Base-by-base conservation (phyloP, 2,113 vertebrate genomes). In the Micronycteris hirsuta region DNA sequence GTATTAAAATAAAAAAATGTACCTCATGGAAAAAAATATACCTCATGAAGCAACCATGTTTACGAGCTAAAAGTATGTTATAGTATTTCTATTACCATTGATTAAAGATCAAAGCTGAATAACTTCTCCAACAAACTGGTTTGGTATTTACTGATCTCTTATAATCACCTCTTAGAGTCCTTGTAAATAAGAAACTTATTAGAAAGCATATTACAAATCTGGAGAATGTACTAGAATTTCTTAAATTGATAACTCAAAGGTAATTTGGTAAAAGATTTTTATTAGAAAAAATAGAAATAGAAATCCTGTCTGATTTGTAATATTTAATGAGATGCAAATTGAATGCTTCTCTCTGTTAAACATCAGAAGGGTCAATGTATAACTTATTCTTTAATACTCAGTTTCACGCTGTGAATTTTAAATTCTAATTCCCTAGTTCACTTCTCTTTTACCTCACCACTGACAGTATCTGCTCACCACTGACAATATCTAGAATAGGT, bases 281-380 rank as follows among this genome's bases (percentile, higher is more conserved):
- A 73, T 87, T 73, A 68, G 33, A 76, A 68, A 81, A 63, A 89
- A 36, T 16, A 91, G 78, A 89, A 95, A 73, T 52, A 82, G 45
- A 76, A 94, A 92, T 67, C 52, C 14, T 26, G 33, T 58, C 89
- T 96, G 81, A 94, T 86, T 92, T 92, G 61, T 65, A 86, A 49
- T 76, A 77, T 52, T 92, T 96, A 96, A 97, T 97, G 76, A 96
- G 92, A 97, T 95, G 96, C 77, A 96, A 96, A 97, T 90, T 94
- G 81, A 97, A 97, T 86, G 85, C 41, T 88, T 91, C 61, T 95
- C 65, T 86, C 90, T 97, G 87, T 94, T 94, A 87, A 97, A 93
- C 71, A 95, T 70, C 92, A 83, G 67, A 95, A 95, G 84, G 76
- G 74, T 92, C 93, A 52, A 61, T 88, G 73, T 93, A 81, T 96